Evolutionary conservation across 2,113 vertebrate genomes (phyloP), one percentile per base, ranked within the genome.

Genomic region (Galbula dea): DNA sequence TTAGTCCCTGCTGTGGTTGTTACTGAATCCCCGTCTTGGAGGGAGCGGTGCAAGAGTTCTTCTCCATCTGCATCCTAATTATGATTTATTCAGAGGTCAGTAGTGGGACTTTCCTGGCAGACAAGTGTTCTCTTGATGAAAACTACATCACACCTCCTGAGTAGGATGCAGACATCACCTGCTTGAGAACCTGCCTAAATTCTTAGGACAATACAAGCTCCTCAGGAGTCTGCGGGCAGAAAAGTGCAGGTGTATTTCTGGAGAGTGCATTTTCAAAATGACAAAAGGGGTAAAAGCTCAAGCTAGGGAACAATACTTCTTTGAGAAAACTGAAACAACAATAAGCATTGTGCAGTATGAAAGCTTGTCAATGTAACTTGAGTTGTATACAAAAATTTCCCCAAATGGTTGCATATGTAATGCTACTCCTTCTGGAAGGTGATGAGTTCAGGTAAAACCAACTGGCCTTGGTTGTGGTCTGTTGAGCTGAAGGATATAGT

Each of bases 351-450:
- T 71, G 69, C 59, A 41, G 46, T 48, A 37, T 78, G 73, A 88
- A 86, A 71, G 59, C 30, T 49, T 93, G 61, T 48, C 79, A 32
- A 1, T 1, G 3, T 39, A 67, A 24, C 52, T 22, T 30, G 39
- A 66, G 49, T 26, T 21, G 34, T 48, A 1, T 11, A 32, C 57
- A 67, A 55, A 71, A 51, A 26, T 49, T 32, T 27, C 9, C 86
- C n/a, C 0, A 0, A 52, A 27, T 41, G 13, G 49, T 65, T 52
- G 81, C 32, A 39, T 1, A 0, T 24, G 68, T 62, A 15, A 63
- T 93, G 43, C 34, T 74, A 12, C 54, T 72, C 16, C 39, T 82
- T 88, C 30, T 36, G 49, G 18, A 57, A 58, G 72, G 24, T 79
- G 49, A 8, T 30, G 52, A 51, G n/a, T 78, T 68, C 73, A 61